Evolutionary conservation across 2,888 invertebrate genomes (phyloP).

Genomic region (Seira sanloemensis): DNA sequence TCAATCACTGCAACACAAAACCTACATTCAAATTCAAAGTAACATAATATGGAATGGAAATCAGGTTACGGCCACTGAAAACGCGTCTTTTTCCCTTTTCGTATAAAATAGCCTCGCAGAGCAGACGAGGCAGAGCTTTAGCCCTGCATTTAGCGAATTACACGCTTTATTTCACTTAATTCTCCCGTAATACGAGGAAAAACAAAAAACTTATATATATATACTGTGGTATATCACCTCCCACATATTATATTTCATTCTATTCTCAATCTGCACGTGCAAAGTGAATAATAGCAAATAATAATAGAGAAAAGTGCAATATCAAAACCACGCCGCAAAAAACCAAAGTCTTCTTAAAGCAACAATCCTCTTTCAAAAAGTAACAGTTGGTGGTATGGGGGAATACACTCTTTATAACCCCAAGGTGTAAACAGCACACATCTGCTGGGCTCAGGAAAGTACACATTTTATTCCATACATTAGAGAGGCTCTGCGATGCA

Average conservation of each 20-base stretch:
- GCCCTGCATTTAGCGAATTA: slow-evolving; percentile 8
- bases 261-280: slow-evolving; percentile 42
- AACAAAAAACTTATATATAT: not conserved
- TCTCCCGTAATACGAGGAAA: slow-evolving; percentile 31
- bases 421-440: slow-evolving; percentile 58
- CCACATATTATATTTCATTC: not conserved
- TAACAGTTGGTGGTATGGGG: slow-evolving; percentile 35
- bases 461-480: not conserved
- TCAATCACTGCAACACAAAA: slow-evolving; percentile 63
- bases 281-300: slow-evolving; percentile 54
- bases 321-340: slow-evolving; percentile 5
- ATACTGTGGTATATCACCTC: not conserved
- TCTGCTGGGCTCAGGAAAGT: slow-evolving; percentile 41
- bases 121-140: slow-evolving; percentile 10
- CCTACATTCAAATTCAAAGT: slow-evolving; percentile 57
- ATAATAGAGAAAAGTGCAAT: slow-evolving; percentile 19
- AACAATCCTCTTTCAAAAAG: slow-evolving; percentile 37
- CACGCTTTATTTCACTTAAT: slow-evolving; percentile 14
- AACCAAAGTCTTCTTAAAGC: not conserved
- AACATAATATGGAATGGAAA: slow-evolving; percentile 40
- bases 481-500: not conserved
- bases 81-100: slow-evolving; percentile 17
- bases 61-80: slow-evolving; percentile 61
- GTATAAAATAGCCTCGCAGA: not conserved
- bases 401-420: slow-evolving; percentile 20